phyloP scores from a whole-genome alignment of 2,888 invertebrate species.

The Tetragnatha montana region DNA sequence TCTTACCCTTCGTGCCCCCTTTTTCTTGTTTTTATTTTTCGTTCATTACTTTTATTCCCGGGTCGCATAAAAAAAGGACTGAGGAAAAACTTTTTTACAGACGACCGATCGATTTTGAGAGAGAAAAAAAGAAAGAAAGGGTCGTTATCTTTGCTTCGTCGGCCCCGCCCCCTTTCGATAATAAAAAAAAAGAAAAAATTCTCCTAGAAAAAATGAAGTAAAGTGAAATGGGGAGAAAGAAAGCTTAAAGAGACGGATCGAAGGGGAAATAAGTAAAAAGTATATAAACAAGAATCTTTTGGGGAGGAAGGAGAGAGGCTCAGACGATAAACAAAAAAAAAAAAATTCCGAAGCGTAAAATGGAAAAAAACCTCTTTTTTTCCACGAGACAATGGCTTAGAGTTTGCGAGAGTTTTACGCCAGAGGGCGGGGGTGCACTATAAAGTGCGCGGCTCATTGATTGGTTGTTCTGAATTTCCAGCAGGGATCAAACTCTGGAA shows the following conservation, averaged over 20 bases:
- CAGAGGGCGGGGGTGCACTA: background rate
- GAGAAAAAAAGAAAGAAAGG: conserved; percentile 26
- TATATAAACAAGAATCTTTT: conserved; percentile 63
- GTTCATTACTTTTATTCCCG: background rate
- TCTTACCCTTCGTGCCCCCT: background rate
- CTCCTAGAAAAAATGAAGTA: conserved; percentile 12
- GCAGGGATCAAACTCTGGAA: conserved; percentile 70
- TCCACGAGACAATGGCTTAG: conserved; percentile 71
- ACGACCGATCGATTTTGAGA: conserved; percentile 67
- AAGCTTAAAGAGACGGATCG: conserved; percentile 12
- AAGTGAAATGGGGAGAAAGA: conserved; percentile 11
- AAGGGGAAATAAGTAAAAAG: conserved; percentile 58
- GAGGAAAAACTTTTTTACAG: conserved; percentile 69
- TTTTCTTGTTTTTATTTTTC: background rate
- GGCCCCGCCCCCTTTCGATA: conserved; percentile 39
- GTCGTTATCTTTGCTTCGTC: conserved; percentile 71
- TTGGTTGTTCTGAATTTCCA: conserved; percentile 71
- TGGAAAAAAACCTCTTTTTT: conserved; percentile 47
- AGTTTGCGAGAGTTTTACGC: conserved; percentile 69
- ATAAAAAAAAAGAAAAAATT: conserved; percentile 32
- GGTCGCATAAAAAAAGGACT: background rate
- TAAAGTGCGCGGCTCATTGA: conserved; percentile 47
- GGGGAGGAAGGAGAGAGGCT: conserved; percentile 19
- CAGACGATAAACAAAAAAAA: conserved; percentile 32
- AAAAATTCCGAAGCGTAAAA: conserved; percentile 51